Conservation (phyloP, 2,888 invertebrate species). For the Nephrocerus scutellatus region DNA sequence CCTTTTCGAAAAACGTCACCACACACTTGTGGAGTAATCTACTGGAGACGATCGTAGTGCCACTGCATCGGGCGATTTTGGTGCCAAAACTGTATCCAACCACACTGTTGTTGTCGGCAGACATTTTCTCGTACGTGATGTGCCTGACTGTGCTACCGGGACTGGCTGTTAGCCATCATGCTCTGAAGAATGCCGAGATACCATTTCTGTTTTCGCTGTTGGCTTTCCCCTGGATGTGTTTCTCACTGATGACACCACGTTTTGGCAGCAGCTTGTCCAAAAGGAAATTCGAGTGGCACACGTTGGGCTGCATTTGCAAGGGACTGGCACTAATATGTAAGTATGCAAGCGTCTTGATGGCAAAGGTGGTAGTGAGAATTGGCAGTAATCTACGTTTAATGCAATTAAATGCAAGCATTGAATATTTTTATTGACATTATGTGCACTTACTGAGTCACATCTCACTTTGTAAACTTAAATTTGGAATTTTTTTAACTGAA, state of each 20-base stretch:
- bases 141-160: constrained; percentile 44
- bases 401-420: too few species aligned
- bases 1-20: constrained; percentile 39
- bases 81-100: constrained; percentile 44
- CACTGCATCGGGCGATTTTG: constrained; percentile 38
- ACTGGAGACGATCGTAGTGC: constrained; percentile 37
- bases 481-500: too few species aligned
- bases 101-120: constrained; percentile 40
- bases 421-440: too few species aligned
- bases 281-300: constrained; percentile 43
- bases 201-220: constrained; percentile 44
- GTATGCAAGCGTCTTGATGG: constrained; percentile 21
- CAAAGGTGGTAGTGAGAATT: too few species aligned
- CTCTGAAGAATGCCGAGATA: constrained; percentile 45
- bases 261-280: constrained; percentile 42
- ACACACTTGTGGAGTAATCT: constrained; percentile 39
- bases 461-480: too few species aligned
- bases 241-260: constrained; percentile 46
- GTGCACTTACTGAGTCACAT: too few species aligned
- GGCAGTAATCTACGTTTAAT: too few species aligned
- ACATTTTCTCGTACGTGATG: constrained; percentile 47
- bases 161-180: constrained; percentile 41
- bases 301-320: constrained; percentile 42
- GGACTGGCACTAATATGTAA: constrained; percentile 42
- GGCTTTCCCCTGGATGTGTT: constrained; percentile 49